phyloP scores from a whole-genome alignment of 1,140 invertebrate species.

The Mesaphorura yosii region DNA sequence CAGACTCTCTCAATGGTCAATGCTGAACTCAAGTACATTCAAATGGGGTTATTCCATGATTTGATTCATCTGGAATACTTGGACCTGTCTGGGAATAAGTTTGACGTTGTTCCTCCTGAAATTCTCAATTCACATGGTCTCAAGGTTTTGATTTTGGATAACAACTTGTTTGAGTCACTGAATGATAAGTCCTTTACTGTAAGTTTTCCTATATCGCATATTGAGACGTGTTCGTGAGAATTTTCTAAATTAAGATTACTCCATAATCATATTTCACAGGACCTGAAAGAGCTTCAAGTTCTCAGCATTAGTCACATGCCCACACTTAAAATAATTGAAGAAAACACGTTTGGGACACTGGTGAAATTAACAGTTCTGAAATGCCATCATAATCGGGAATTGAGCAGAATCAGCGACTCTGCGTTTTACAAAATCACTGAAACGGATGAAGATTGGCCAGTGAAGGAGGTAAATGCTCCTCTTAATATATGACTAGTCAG shows the following conservation, averaged over 20 bases:
- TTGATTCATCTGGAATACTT: slow-evolving; percentile 8
- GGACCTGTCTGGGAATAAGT: slow-evolving; percentile 18
- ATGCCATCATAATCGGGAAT: slow-evolving; percentile 12
- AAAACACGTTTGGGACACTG: slow-evolving; percentile 18
- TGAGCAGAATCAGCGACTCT: slow-evolving; percentile 16
- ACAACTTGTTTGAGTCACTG: slow-evolving; percentile 21
- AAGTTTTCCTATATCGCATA: too few relatives aligned
- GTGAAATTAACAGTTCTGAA: slow-evolving; percentile 15
- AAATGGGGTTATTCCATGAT: slow-evolving; percentile 24
- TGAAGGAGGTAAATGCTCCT: slow-evolving; percentile 22
- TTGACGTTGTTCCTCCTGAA: slow-evolving; percentile 17
- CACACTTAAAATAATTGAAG: slow-evolving; percentile 18
- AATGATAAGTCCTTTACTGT: slow-evolving; percentile 10
- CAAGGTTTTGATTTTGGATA: slow-evolving; percentile 13
- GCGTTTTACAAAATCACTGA: slow-evolving; percentile 21
- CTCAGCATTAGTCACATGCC: slow-evolving; percentile 16
- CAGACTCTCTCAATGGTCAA: slow-evolving; percentile 12
- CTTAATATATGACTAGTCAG: too few relatives aligned
- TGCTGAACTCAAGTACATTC: slow-evolving; percentile 11
- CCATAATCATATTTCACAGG: not conserved
- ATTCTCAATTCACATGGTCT: slow-evolving; percentile 12
- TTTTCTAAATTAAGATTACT: too few relatives aligned
- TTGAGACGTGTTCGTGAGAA: too few relatives aligned
- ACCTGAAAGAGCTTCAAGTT: slow-evolving; percentile 9
- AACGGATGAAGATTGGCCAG: slow-evolving; percentile 12